A percentile compares a stretch with the other conserved stretches of the same genome.
phyloP scores from a whole-genome alignment of 2,113 vertebrate species.

The Mormyrus iriodes region DNA sequence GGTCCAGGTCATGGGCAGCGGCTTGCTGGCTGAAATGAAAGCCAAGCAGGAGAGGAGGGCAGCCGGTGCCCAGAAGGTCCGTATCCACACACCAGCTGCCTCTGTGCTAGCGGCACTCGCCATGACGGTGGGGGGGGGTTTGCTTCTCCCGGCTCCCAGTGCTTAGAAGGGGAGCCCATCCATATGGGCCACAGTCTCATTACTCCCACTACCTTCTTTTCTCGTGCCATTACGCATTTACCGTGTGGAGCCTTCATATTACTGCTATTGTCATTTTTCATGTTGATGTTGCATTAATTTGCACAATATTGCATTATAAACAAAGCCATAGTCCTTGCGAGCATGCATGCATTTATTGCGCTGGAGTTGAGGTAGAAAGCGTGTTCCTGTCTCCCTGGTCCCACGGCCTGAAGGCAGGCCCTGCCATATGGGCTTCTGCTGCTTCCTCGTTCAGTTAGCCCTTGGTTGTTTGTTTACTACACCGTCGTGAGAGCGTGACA shows the following conservation, averaged over 20 bases:
- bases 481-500: background rate
- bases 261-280: background rate
- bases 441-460: background rate
- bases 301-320: background rate
- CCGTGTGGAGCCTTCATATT: background rate
- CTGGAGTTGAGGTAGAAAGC: background rate
- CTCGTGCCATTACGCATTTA: background rate
- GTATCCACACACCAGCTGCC: slow-evolving; percentile 18
- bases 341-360: background rate
- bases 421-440: background rate
- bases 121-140: background rate
- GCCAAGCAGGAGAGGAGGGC: slow-evolving; percentile 92
- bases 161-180: background rate
- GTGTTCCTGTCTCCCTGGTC: background rate
- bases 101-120: background rate
- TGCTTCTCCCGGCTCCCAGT: background rate
- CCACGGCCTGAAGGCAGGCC: background rate
- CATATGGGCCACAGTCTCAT: background rate
- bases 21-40: slow-evolving; percentile 91
- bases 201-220: background rate
- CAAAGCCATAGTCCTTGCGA: background rate
- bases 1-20: slow-evolving; percentile 86
- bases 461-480: background rate
- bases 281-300: background rate
- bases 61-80: slow-evolving; percentile 74